phyloP scores from a whole-genome alignment of 2,888 invertebrate species.

The Brachypalpus laphriformis region DNA sequence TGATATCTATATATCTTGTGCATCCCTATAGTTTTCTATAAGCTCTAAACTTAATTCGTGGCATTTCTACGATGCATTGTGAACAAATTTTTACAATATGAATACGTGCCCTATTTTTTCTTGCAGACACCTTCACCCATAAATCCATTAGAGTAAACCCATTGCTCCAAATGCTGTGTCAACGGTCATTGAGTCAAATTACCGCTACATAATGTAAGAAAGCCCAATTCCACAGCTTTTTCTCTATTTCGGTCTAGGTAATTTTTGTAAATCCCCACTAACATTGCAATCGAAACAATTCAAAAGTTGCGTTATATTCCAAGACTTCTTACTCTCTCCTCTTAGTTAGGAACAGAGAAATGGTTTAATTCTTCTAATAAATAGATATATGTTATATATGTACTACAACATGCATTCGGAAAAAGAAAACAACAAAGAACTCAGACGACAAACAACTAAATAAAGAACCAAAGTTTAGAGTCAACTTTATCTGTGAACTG shows the following conservation, averaged over 20 bases:
- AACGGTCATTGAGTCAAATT: no score
- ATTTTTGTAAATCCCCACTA: neutral
- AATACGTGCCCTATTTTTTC: no score
- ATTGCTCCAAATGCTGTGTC: no score
- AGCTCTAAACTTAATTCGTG: no score
- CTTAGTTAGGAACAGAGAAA: conserved; percentile 3
- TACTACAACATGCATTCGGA: neutral
- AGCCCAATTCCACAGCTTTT: neutral
- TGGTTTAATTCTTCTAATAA: neutral
- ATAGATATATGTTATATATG: neutral
- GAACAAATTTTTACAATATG: no score
- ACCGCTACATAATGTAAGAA: no score
- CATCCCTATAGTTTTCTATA: no score
- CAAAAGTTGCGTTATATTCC: neutral
- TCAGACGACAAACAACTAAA: conserved; percentile 20
- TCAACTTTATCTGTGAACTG: conserved; percentile 28
- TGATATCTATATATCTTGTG: no score
- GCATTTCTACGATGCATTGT: no score
- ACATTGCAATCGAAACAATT: conserved; percentile 11
- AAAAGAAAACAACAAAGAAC: conserved; percentile 23
- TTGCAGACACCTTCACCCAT: no score
- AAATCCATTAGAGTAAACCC: no score
- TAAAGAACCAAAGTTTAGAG: conserved; percentile 28
- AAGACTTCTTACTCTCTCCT: neutral
- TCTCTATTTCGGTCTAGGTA: no score